These are phyloP conservation scores for Rhabdophis nuchalis DNA, from an alignment of 2,797 vertebrate species.

Conservation along the genomic window DNA sequence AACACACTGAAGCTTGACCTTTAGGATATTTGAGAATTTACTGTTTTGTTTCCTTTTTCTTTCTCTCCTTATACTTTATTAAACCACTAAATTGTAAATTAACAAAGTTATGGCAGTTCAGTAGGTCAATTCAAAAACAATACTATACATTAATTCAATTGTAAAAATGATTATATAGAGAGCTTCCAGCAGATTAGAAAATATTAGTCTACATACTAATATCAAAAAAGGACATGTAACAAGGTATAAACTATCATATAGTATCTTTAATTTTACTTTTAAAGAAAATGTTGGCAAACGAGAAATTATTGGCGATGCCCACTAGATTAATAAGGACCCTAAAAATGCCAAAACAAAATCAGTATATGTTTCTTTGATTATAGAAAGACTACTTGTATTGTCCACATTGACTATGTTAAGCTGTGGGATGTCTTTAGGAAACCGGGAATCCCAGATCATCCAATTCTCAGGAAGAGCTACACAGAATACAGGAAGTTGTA, in stretches of 20 bases:
- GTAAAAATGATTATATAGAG: not conserved
- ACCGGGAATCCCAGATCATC: not conserved
- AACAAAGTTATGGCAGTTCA: not conserved
- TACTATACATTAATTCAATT: not conserved
- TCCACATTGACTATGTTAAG: not conserved
- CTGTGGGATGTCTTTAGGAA: not conserved
- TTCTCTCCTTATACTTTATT: slow-evolving; percentile 3
- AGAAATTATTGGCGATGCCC: not conserved
- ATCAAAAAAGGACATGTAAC: not conserved
- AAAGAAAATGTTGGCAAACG: not conserved
- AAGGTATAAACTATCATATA: not conserved
- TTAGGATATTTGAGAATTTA: slow-evolving; percentile 20
- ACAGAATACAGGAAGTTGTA: not conserved
- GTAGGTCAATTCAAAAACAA: not conserved
- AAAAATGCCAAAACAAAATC: not conserved
- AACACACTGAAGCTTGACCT: not conserved
- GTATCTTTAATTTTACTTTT: not conserved
- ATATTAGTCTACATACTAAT: not conserved
- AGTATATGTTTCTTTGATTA: not conserved
- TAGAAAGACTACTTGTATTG: not conserved
- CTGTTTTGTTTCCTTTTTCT: slow-evolving; percentile 12
- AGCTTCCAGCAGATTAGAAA: not conserved
- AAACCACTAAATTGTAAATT: slow-evolving; percentile 31
- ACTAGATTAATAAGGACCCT: not conserved
- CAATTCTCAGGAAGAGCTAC: not conserved